Evolutionary conservation across 2,888 invertebrate genomes (phyloP), one percentile per base, ranked within the genome.

Genomic region (Aethes cnicana): DNA sequence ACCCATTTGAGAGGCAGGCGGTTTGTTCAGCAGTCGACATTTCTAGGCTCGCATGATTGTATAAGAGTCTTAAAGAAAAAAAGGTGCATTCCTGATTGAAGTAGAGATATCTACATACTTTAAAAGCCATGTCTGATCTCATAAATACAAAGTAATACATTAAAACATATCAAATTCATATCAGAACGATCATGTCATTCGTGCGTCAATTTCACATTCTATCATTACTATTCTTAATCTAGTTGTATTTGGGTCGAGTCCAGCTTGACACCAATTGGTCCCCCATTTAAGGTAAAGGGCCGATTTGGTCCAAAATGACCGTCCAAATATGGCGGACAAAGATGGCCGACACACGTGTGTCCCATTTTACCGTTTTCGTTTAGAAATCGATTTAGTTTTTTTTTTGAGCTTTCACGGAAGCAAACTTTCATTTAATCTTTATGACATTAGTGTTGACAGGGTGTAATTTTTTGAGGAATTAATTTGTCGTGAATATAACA

Each of bases 301-400:
- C 37, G 37, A n/a, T 42, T 20, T 18, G 42, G 35, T 35, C 18
- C 33, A 46, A 52, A 52, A 52, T 46, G 44, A 46, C 3, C 7
- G 25, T 17, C 46, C 53, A 53, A 56, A 56, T 53, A 53, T 56
- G 56, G 53, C 36, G 42, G 25, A 5, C 39, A 43, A 44, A 55
- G 33, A 52, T 47, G 52, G 43, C 46, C 28, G 44, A 16, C 48
- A 28, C 56, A 54, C 56, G 54, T 56, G 56, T 33, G 56, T 37
- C 37, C 56, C n/a, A 56, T 46, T 49, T 56, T 23, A 12, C 33
- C 25, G 48, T 25, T 48, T 43, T 37, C 26, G 39, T 47, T 53
- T 53, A 47, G 47, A 41, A 52, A 46, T 46, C 52, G 20, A 39
- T 52, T 46, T 32, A 17, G 11, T 25, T 30, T 37, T 28, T n/a